Base-by-base conservation (phyloP, 2,888 invertebrate species). In the Thalpophila matura region DNA sequence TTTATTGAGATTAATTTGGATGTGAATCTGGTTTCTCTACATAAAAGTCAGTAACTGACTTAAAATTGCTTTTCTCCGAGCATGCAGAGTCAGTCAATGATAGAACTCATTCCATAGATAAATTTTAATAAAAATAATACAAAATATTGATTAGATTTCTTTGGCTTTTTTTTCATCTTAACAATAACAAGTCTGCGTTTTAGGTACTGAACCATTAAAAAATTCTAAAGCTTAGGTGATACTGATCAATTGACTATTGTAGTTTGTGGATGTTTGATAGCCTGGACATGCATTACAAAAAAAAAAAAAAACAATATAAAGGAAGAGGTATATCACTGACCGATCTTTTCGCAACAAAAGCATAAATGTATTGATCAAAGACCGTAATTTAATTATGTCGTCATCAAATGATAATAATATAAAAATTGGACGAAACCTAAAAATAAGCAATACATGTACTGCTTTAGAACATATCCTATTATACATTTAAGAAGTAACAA, bases 1-100 rank as follows among this genome's bases (percentile, higher is more conserved):
- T 64, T 66, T 60, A 51, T 67, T 47, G 40, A 70, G 74, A 74
- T 67, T 55, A 33, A 74, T 71, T 65, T 60, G 51, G 38, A 58
- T 40, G 59, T 38, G 38, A 27, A 49, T 53, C 47, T 42, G 43
- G 46, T 63, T 60, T 63, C 40, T 61, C 27, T 49, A 22, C 31
- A 46, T 45, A 60, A 61, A 51, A 38, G 12, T 27, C 35, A 10
- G 33, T 65, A 55, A 35, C 27, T 61, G 26, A 2, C 42, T 62
- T 35, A 37, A n/a, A 42, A 66, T 66, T 43, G 9, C 10, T 37
- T 55, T 43, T 29, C 27, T 43, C 24, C 12, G 18, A 59, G 40
- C 57, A 4, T 14, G 18, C n/a, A 10, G 22, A 38, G n/a, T 22
- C 37, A 7, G 26, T 22, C 20, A 37, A 20, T 27, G 14, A 26